These are phyloP conservation scores for Diabrotica balteata DNA, from an alignment of 2,888 invertebrate species.

Conservation along the genomic window DNA sequence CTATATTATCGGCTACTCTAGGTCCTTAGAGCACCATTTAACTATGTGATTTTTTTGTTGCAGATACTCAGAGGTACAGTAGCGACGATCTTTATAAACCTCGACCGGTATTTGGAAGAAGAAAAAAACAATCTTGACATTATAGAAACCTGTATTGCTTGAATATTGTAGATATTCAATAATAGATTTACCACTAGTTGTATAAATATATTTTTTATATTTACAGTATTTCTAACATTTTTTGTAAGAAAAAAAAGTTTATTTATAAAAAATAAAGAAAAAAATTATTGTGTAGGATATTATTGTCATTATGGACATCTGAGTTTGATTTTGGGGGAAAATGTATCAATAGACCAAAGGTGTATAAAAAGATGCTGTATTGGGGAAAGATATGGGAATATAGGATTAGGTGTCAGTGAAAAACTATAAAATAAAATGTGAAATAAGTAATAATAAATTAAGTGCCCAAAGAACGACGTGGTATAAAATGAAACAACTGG, in stretches of 20 bases:
- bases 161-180: neutral
- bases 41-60: conserved; percentile 9
- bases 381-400: too few relatives aligned
- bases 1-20: too few relatives aligned
- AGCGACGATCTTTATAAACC: conserved; percentile 78
- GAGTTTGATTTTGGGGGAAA: too few relatives aligned
- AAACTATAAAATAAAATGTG: too few relatives aligned
- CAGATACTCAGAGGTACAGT: conserved; percentile 66
- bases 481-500: too few relatives aligned
- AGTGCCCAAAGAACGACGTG: too few relatives aligned
- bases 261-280: neutral
- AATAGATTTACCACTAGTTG: neutral
- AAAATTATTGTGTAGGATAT: neutral
- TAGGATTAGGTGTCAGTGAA: too few relatives aligned
- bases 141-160: neutral
- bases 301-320: too few relatives aligned
- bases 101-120: conserved; percentile 66
- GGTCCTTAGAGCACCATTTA: neutral
- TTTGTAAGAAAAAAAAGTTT: too few relatives aligned
- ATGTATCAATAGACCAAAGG: too few relatives aligned
- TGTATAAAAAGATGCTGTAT: too few relatives aligned
- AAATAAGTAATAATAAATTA: too few relatives aligned
- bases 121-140: conserved; percentile 41
- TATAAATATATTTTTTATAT: conserved; percentile 9
- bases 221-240: neutral